Percentiles rank a stretch among this genome's conserved stretches.
These are phyloP conservation scores for Drosophila mayri DNA, from an alignment of 1,140 invertebrate species.

Conservation along the genomic window DNA sequence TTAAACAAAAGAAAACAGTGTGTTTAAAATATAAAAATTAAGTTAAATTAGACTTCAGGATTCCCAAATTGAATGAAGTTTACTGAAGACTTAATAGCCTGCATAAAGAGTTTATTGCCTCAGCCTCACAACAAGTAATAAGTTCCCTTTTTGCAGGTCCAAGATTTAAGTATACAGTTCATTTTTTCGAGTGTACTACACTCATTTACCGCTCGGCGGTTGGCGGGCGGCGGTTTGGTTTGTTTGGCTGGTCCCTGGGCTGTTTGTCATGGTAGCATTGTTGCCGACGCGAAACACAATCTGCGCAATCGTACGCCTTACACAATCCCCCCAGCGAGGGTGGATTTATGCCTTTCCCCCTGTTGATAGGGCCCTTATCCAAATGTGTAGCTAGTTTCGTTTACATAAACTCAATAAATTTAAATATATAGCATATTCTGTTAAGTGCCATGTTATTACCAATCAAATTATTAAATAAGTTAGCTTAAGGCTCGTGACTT, in stretches of 20 bases:
- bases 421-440: too few species aligned
- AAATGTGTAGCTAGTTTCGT: not conserved
- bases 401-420: not conserved
- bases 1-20: not conserved
- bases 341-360: not conserved
- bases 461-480: too few species aligned
- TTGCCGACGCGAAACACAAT: constrained; percentile 76
- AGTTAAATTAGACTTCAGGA: not conserved
- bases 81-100: not conserved
- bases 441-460: too few species aligned
- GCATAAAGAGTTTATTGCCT: too few species aligned
- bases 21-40: not conserved
- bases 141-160: not conserved
- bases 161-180: too few species aligned
- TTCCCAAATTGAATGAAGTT: not conserved
- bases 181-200: constrained; percentile 22
- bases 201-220: constrained; percentile 31
- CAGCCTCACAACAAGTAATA: not conserved
- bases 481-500: too few species aligned
- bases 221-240: constrained; percentile 37
- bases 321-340: constrained; percentile 65
- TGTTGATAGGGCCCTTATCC: too few species aligned
- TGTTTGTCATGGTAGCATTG: constrained; percentile 78
- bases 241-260: constrained; percentile 41
- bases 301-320: constrained; percentile 75